Evolutionary conservation across 2,888 invertebrate species (phyloP), one percentile per base, ranked within the genome.

Genomic region (Onthophagus sagittarius): DNA sequence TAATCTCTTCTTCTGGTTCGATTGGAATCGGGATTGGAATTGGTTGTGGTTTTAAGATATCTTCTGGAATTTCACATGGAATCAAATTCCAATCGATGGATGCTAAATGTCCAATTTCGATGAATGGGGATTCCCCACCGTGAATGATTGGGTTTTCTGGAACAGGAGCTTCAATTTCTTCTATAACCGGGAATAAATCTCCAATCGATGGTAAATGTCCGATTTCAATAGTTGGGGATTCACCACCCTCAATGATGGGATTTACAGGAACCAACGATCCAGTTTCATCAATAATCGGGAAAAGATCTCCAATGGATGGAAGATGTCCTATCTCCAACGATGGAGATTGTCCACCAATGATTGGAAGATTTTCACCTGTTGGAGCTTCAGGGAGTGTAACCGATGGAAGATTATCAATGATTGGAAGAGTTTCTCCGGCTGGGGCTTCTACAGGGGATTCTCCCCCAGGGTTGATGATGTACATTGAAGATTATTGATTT

Each of bases 1-100:
- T n/a, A n/a, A n/a, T n/a, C n/a, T 65, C 39, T 23, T 32, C 71
- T 64, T 71, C 71, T 4, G 71, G 71, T 65, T 31, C 33, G 13
- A 64, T 65, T 5, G 71, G 65, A 33, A 32, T 14, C 33, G 71
- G 53, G n/a, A 53, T 39, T 11, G 53, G 23, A 3, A 23, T 23
- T 71, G 71, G 71, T 11, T 9, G 31, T 13, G 71, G 72, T 39
- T 53, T 72, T 15, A 65, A 32, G 15, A n/a, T 5, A 0, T 67
- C 67, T 5, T 39, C 65, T 6, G 65, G 64, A 23, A 65, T 23
- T 31, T 32, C n/a, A 31, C 67, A 67, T 23, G 67, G 67, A 23
- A 67, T 67, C n/a, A 31, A 23, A 31, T n/a, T 23, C 31, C 23
- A 31, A n/a, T 31, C 67, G 31, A 67, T 67, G 15, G 67, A 23